Base-by-base conservation (phyloP, 2,113 vertebrate genomes). In the Hydropotes inermis region DNA sequence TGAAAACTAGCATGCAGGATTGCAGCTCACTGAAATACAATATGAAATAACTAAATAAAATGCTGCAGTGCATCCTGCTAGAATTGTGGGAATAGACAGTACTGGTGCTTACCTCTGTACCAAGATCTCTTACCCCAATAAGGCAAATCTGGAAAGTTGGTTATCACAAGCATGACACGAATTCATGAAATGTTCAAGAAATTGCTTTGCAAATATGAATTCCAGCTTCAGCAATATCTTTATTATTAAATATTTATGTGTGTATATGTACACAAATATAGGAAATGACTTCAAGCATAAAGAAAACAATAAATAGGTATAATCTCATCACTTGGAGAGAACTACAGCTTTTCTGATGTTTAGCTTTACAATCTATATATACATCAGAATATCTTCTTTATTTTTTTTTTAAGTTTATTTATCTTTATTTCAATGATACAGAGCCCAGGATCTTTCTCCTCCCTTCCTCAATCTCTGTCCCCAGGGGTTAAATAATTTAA, bases 401-500 rank as follows among this genome's bases (percentile, higher is more conserved):
- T n/a, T n/a, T n/a, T n/a, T n/a, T n/a, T n/a, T n/a, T n/a, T n/a
- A n/a, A n/a, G n/a, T n/a, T 97, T 97, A 83, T 95, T 95, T 97
- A 70, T 91, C 81, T 98, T 98, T 98, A 98, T 98, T 98, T 98
- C 91, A 98, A 36, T 95, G 91, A 97, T 98, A 98, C 94, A 98
- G 97, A 98, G 89, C 96, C 89, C 3, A 39, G 94, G 84, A 96
- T 94, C 76, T 91, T 93, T 95, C 39, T 82, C 28, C 76, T 74
- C 55, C 91, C 84, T 89, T 87, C 97, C 94, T 88, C 89, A 92
- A 91, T 97, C 87, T 97, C 91, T 82, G 2, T 94, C 88, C 97
- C 89, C 93, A 95, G 82, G 97, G 96, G 94, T 97, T 98, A 98
- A 98, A 98, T 98, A 98, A 97, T 94, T 92, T 98, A 97, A 27